Percentiles rank a stretch among this genome's conserved stretches.
Evolutionary conservation across 2,113 vertebrate genomes (phyloP).

Genomic region (Pycnonotus jocosus): DNA sequence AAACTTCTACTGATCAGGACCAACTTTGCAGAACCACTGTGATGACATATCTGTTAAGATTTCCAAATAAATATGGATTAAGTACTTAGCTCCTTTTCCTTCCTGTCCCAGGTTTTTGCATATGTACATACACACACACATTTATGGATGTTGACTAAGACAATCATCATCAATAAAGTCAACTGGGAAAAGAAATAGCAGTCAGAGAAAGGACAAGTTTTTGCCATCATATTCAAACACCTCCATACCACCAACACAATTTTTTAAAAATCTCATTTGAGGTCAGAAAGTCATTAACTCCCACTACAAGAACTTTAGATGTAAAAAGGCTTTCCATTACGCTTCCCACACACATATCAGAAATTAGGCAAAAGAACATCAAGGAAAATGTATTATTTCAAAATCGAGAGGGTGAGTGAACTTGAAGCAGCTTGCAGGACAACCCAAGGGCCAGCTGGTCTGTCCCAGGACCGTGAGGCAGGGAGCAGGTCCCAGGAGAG

Average conservation of each 20-base stretch:
- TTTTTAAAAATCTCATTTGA: neutral
- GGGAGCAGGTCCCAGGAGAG: neutral
- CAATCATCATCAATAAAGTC: neutral
- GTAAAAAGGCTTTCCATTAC: neutral
- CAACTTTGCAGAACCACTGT: neutral
- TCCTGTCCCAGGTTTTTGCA: neutral
- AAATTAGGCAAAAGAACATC: neutral
- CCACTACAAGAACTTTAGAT: neutral
- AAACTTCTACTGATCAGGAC: neutral
- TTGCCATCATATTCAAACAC: neutral
- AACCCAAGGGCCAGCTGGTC: neutral
- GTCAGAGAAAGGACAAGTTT: neutral
- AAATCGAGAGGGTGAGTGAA: neutral
- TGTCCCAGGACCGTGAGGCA: accelerated
- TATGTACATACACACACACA: neutral
- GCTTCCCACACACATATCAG: neutral
- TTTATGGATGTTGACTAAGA: accelerated
- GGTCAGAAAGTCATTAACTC: slow-evolving; percentile 44
- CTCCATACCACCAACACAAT: neutral
- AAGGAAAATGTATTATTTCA: neutral
- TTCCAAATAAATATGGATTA: neutral
- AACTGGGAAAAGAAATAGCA: neutral
- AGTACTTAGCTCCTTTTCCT: neutral
- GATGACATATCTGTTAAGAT: neutral
- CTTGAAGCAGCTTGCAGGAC: slow-evolving; percentile 21